These are phyloP conservation scores for Gerris lacustris DNA, from an alignment of 2,888 invertebrate species.

Conservation along the genomic window DNA sequence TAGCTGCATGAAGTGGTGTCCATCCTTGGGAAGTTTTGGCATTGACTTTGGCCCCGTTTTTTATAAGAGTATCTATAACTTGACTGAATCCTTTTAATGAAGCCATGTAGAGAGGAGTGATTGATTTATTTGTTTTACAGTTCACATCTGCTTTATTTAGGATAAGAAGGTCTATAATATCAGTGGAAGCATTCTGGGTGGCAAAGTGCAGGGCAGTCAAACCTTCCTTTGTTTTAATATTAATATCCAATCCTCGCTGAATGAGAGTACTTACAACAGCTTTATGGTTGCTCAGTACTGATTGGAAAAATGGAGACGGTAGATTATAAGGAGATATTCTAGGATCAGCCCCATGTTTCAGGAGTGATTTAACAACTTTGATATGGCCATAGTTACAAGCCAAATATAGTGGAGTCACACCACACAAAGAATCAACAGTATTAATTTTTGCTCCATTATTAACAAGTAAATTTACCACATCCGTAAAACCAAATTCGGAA, in stretches of 20 bases:
- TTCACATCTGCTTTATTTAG: no score
- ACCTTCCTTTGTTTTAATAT: not conserved
- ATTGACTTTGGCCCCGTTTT: not conserved
- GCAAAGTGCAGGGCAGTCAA: conserved; percentile 14
- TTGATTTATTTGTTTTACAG: no score
- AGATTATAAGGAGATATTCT: not conserved
- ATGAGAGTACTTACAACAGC: no score
- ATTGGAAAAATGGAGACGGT: no score
- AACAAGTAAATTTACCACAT: conserved; percentile 24
- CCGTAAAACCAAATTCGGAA: conserved; percentile 16
- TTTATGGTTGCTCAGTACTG: no score
- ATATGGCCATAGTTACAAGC: conserved; percentile 14
- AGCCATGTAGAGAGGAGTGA: not conserved
- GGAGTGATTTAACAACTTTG: conserved; percentile 10
- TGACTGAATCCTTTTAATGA: conserved; percentile 11
- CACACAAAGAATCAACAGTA: conserved; percentile 15
- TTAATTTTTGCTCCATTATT: conserved; percentile 23
- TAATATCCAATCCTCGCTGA: no score
- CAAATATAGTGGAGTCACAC: conserved; percentile 23
- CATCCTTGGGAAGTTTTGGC: not conserved
- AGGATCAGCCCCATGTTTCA: conserved; percentile 6
- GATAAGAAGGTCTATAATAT: no score
- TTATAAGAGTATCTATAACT: conserved; percentile 7
- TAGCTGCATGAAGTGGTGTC: conserved; percentile 27
- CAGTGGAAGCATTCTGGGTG: no score